These are phyloP conservation scores for Drosophila setosimentum DNA, from an alignment of 2,888 invertebrate genomes.

Conservation along the genomic window DNA sequence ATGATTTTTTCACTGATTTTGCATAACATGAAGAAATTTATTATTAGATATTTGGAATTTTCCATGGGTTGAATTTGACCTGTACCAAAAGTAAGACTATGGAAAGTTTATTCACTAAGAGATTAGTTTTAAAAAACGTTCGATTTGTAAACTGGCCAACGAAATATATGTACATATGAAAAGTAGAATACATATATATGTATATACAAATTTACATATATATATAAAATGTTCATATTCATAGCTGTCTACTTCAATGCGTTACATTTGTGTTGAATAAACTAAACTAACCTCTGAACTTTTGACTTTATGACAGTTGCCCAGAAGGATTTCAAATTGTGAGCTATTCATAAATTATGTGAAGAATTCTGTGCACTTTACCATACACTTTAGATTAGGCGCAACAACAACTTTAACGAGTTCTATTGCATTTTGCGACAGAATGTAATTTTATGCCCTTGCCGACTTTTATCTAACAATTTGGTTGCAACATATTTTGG, in stretches of 20 bases:
- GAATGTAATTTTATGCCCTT: conserved; percentile 61
- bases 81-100: background rate
- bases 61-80: background rate
- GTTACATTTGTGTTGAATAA: background rate
- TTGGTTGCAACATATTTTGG: conserved; percentile 64
- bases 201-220: no score
- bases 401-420: conserved; percentile 27
- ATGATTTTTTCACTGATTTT: background rate
- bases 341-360: conserved; percentile 4
- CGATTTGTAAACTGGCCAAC: background rate
- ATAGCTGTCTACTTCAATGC: background rate
- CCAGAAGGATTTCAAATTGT: conserved; percentile 10
- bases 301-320: conserved; percentile 39
- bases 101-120: background rate
- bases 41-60: background rate
- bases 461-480: conserved; percentile 54
- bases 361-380: conserved; percentile 42
- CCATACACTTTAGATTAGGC: conserved; percentile 42
- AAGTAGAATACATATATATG: background rate
- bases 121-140: background rate
- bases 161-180: background rate
- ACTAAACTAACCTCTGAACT: background rate
- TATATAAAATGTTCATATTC: no score
- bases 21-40: background rate
- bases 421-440: conserved; percentile 30